Evolutionary conservation across 2,888 invertebrate species (phyloP).

Genomic region (Ashinkailepas kermadecensis): DNA sequence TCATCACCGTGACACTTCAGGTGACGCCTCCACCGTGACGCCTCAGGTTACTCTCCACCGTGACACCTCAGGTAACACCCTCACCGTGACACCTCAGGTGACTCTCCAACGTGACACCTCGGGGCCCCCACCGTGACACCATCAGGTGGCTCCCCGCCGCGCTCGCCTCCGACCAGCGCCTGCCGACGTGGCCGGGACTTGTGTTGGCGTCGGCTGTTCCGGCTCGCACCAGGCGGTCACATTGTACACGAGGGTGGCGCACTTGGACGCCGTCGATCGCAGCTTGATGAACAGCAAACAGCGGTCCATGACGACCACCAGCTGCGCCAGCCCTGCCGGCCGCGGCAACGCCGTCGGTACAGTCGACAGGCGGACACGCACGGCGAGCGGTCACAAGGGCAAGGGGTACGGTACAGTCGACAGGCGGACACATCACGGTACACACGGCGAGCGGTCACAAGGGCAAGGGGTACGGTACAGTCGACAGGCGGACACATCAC

Average conservation of each 20-base stretch:
- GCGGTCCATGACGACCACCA: constrained; percentile 2
- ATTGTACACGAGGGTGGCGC: not conserved
- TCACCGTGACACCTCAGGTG: too few relatives aligned
- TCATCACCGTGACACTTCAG: too few relatives aligned
- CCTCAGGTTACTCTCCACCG: too few relatives aligned
- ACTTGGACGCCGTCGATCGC: not conserved
- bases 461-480: not conserved
- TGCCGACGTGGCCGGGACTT: too few relatives aligned
- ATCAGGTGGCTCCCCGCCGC: too few relatives aligned
- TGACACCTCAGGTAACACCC: too few relatives aligned
- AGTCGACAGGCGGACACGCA: not conserved
- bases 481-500: not conserved
- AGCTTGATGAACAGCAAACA: constrained; percentile 1
- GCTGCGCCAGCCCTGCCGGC: not conserved
- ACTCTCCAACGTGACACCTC: too few relatives aligned
- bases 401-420: not conserved
- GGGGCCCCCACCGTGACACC: too few relatives aligned
- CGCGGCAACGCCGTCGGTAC: not conserved
- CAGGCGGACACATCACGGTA: not conserved
- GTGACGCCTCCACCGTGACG: too few relatives aligned
- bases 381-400: not conserved
- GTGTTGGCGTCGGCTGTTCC: too few relatives aligned
- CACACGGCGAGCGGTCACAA: not conserved
- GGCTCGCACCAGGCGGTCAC: not conserved
- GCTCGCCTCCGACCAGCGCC: too few relatives aligned